Evolutionary conservation across 2,797 vertebrate species (phyloP).

Genomic region (Poeciliopsis infans): DNA sequence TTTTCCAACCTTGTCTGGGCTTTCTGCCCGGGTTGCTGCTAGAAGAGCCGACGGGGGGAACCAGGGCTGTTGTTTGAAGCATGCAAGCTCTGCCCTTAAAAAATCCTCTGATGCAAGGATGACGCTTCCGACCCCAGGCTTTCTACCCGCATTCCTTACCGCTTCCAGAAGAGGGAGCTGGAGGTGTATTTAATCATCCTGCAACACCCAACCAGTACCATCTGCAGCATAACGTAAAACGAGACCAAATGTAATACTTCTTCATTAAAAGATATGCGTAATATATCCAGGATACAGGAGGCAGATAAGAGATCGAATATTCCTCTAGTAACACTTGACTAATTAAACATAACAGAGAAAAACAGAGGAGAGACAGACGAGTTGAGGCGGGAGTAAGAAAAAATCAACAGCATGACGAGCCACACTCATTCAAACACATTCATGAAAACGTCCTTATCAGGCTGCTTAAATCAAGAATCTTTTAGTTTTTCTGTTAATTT

Average conservation of each 20-base stretch:
- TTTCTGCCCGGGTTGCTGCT: constrained; percentile 32
- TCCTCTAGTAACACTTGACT: not conserved
- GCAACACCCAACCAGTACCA: not conserved
- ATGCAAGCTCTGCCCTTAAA: constrained; percentile 10
- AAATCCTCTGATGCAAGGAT: constrained; percentile 14
- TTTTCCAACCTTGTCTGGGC: constrained; percentile 19
- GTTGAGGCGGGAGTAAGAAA: not conserved
- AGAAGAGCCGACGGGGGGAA: not conserved
- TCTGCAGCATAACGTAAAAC: not conserved
- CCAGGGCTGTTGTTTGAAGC: constrained; percentile 9
- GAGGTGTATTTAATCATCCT: not conserved
- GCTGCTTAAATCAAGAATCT: not conserved
- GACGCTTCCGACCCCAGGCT: not conserved
- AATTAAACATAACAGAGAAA: not conserved
- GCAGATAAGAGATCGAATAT: not conserved
- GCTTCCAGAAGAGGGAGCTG: constrained; percentile 46
- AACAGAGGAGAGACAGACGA: not conserved
- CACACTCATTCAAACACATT: not conserved
- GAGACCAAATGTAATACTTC: not conserved
- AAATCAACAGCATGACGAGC: not conserved
- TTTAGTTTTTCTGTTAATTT: not conserved
- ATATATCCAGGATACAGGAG: not conserved
- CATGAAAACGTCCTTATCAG: not conserved
- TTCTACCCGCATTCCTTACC: not conserved
- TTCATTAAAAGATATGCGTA: not conserved